Conservation (phyloP, 1,140 invertebrate genomes). For the Eupeodes corollae region DNA sequence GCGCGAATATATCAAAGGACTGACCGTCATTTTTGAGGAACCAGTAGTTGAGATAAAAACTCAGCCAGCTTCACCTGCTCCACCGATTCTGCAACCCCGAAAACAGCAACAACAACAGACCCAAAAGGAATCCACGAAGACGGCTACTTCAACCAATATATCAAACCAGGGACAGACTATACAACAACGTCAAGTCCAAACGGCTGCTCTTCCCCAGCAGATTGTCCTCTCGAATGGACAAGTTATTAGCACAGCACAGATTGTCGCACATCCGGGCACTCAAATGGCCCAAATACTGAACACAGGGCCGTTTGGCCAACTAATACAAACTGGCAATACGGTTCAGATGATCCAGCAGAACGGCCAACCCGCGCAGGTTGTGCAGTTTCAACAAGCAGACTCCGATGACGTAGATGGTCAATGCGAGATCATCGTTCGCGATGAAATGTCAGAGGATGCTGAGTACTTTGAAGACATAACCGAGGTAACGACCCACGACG, state of each 20-base stretch:
- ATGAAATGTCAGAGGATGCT: slow-evolving; percentile 29
- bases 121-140: slow-evolving; percentile 16
- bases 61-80: background rate
- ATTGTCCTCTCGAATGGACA: slow-evolving; percentile 34
- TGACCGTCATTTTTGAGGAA: slow-evolving; percentile 19
- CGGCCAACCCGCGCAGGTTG: slow-evolving; percentile 20
- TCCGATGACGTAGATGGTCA: slow-evolving; percentile 17
- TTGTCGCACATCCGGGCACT: slow-evolving; percentile 16
- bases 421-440: slow-evolving; percentile 32
- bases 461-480: slow-evolving; percentile 16
- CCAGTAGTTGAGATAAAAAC: slow-evolving; percentile 2
- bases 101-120: slow-evolving; percentile 3
- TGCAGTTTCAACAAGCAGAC: slow-evolving; percentile 25
- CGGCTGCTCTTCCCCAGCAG: slow-evolving; percentile 22
- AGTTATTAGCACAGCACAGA: slow-evolving; percentile 32
- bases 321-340: slow-evolving; percentile 3
- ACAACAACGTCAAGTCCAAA: slow-evolving; percentile 2
- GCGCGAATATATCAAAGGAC: slow-evolving; percentile 32
- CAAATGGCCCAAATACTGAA: slow-evolving; percentile 23
- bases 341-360: slow-evolving; percentile 5
- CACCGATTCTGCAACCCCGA: background rate
- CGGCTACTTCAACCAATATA: slow-evolving; percentile 18
- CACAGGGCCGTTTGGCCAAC: slow-evolving; percentile 9
- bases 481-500: slow-evolving; percentile 9
- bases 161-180: slow-evolving; percentile 6